phyloP scores from a whole-genome alignment of 1,140 invertebrate genomes.

The Caerostris extrusa region DNA sequence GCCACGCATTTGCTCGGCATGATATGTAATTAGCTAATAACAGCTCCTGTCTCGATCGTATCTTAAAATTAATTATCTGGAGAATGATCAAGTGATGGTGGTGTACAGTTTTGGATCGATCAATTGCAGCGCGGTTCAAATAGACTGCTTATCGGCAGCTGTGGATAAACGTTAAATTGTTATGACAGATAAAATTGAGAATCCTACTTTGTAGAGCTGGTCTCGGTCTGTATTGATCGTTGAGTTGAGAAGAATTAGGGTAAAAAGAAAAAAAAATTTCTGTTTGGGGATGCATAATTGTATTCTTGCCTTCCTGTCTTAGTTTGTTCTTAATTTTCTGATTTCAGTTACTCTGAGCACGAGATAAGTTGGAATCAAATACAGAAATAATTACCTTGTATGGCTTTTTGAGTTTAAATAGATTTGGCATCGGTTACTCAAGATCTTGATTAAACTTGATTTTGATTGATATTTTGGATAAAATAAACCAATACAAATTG shows the following conservation, averaged over 20 bases:
- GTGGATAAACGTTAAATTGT: conserved; percentile 25
- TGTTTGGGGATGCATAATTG: not conserved
- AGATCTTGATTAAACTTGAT: no score
- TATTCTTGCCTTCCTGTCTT: no score
- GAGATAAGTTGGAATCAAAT: no score
- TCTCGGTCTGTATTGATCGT: not conserved
- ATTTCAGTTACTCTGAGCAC: no score
- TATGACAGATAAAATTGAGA: not conserved
- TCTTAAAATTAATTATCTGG: conserved; percentile 31
- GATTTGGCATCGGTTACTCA: no score
- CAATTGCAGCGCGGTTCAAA: not conserved
- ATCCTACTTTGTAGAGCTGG: not conserved
- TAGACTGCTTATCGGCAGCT: not conserved
- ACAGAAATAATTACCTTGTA: no score
- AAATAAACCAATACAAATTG: no score
- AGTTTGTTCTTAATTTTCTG: no score
- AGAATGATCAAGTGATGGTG: conserved; percentile 19
- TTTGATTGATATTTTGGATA: no score
- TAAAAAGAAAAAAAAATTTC: not conserved
- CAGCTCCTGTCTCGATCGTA: conserved; percentile 20
- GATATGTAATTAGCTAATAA: conserved; percentile 6
- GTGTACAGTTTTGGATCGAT: conserved; percentile 13
- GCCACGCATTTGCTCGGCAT: not conserved
- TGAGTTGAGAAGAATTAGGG: not conserved
- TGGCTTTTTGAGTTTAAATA: no score